Evolutionary conservation across 2,113 vertebrate genomes (phyloP).

Genomic region (Ochotona curzoniae): DNA sequence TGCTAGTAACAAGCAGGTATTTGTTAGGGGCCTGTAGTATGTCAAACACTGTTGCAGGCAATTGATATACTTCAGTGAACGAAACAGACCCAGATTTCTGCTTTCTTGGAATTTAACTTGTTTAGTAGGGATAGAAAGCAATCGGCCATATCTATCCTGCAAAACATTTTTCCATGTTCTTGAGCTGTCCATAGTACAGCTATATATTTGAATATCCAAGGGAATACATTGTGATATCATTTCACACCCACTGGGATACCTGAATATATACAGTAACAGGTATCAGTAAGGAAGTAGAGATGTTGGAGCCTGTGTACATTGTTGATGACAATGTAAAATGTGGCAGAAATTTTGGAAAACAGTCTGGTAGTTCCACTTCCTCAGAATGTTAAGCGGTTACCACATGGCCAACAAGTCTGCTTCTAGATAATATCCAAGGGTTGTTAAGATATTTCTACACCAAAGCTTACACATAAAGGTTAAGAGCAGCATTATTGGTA

Average conservation of each 20-base stretch:
- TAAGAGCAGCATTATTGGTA: neutral
- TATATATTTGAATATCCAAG: neutral
- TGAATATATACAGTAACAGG: slow-evolving; percentile 27
- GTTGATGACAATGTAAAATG: neutral
- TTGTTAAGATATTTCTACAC: neutral
- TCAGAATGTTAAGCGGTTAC: neutral
- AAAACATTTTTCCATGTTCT: neutral
- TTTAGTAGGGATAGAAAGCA: neutral
- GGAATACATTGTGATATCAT: neutral
- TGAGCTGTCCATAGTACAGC: neutral
- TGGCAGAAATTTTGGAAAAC: neutral
- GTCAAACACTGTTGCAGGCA: neutral
- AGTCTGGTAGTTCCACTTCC: neutral
- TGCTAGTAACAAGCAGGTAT: neutral
- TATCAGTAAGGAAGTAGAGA: neutral
- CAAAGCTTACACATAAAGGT: neutral
- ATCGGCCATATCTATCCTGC: neutral
- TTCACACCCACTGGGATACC: neutral
- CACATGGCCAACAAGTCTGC: neutral
- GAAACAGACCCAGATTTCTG: slow-evolving; percentile 20
- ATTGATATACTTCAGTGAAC: neutral
- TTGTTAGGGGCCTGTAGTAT: neutral
- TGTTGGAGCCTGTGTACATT: slow-evolving; percentile 13
- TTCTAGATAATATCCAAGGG: neutral
- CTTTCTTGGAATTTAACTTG: neutral